Percentiles rank a stretch among this genome's conserved stretches.
These are phyloP conservation scores for Amphipyra berbera DNA, from an alignment of 2,888 invertebrate species.

Conservation along the genomic window DNA sequence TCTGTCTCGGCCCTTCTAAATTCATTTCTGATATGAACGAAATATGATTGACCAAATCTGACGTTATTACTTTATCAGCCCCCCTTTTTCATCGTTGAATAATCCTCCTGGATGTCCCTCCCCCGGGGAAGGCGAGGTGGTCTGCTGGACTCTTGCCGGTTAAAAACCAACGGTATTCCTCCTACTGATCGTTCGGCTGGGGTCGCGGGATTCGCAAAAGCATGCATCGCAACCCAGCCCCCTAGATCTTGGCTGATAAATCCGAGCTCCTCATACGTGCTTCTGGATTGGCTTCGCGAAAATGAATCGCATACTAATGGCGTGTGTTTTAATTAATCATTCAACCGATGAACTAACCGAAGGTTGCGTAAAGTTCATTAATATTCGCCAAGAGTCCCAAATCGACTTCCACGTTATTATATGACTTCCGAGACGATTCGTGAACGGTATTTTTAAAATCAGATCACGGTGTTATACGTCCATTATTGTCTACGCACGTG, in stretches of 20 bases:
- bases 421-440: slow-evolving; percentile 73
- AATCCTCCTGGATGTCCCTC: too few species aligned
- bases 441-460: slow-evolving; percentile 57
- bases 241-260: slow-evolving; percentile 16
- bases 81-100: too few species aligned
- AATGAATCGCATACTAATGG: slow-evolving; percentile 56
- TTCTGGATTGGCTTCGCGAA: slow-evolving; percentile 48
- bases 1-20: too few species aligned
- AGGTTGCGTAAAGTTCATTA: slow-evolving; percentile 68
- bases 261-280: slow-evolving; percentile 1
- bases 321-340: slow-evolving; percentile 59
- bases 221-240: too few species aligned
- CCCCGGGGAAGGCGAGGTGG: too few species aligned
- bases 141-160: too few species aligned
- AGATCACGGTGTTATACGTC: slow-evolving; percentile 57
- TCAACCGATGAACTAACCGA: slow-evolving; percentile 57
- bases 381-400: slow-evolving; percentile 59
- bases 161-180: too few species aligned
- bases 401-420: slow-evolving; percentile 67
- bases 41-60: too few species aligned
- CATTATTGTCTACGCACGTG: slow-evolving; percentile 62
- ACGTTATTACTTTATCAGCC: too few species aligned
- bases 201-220: too few species aligned
- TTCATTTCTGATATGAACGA: too few species aligned
- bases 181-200: too few species aligned